These are phyloP conservation scores for Amniataba percoides DNA, from an alignment of 2,797 vertebrate genomes.

Conservation along the genomic window DNA sequence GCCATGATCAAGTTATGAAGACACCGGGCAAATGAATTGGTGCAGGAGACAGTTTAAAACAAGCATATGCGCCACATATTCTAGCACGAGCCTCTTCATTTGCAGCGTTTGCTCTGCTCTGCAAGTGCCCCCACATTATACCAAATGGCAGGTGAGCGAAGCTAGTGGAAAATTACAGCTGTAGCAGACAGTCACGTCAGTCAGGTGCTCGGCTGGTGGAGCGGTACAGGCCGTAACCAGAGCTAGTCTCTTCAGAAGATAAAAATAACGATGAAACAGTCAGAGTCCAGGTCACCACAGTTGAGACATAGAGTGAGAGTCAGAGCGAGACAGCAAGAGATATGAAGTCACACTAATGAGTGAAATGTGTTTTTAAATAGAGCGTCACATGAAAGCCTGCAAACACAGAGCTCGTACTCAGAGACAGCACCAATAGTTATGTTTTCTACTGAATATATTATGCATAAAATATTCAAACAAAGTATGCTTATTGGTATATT, in stretches of 20 bases:
- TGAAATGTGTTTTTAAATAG: constrained; percentile 39
- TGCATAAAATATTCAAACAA: neutral
- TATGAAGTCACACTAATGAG: constrained; percentile 34
- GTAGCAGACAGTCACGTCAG: constrained; percentile 50
- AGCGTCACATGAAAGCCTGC: constrained; percentile 30
- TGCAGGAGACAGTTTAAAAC: neutral
- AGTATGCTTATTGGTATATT: neutral
- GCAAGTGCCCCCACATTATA: constrained; percentile 41
- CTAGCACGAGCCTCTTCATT: constrained; percentile 12
- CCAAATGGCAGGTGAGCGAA: constrained; percentile 62
- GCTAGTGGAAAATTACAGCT: constrained; percentile 78
- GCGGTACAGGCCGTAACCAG: constrained; percentile 75
- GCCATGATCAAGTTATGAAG: neutral
- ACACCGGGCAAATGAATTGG: neutral
- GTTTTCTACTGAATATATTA: neutral
- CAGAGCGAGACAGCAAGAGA: constrained; percentile 9
- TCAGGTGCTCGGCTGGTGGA: constrained; percentile 54
- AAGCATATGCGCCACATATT: neutral
- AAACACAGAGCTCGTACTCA: constrained; percentile 30
- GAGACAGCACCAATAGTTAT: constrained; percentile 6
- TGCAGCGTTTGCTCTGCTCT: constrained; percentile 27
- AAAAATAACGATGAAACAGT: constrained; percentile 83
- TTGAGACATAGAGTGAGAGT: constrained; percentile 21
- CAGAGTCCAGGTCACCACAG: constrained; percentile 51
- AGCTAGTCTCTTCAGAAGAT: constrained; percentile 74